phyloP scores from a whole-genome alignment of 2,113 vertebrate genomes.

The Hippopotamus amphibius region DNA sequence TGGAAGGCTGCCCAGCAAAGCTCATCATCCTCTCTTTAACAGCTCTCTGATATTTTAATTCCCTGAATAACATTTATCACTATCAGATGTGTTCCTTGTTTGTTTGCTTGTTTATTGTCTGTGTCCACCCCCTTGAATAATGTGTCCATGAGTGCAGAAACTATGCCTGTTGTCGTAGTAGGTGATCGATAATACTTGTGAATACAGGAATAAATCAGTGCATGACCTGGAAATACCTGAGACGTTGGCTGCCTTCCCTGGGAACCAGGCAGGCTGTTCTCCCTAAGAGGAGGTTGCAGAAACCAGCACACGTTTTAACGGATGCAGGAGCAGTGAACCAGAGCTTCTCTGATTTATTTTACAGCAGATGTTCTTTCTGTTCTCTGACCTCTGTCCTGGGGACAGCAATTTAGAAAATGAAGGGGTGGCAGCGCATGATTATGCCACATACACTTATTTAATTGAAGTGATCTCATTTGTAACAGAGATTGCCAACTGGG shows the following conservation, averaged over 20 bases:
- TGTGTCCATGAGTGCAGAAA: background rate
- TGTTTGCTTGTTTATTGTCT: background rate
- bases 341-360: background rate
- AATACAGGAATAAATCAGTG: background rate
- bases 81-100: background rate
- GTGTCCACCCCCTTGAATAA: background rate
- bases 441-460: conserved; percentile 55
- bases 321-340: background rate
- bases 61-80: background rate
- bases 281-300: background rate
- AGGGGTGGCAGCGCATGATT: conserved; percentile 23
- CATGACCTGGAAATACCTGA: background rate
- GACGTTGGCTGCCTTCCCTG: background rate
- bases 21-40: accelerated
- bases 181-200: conserved; percentile 32
- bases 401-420: conserved; percentile 69
- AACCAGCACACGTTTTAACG: accelerated
- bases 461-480: conserved; percentile 62
- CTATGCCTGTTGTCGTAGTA: accelerated
- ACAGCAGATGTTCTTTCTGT: conserved; percentile 51
- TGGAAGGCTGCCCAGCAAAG: background rate
- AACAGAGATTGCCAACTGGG: background rate
- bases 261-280: background rate
- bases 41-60: too few species aligned
- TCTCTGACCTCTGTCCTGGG: conserved; percentile 70